Evolutionary conservation across 2,888 invertebrate genomes (phyloP).

Genomic region (Pasiphila rectangulata): DNA sequence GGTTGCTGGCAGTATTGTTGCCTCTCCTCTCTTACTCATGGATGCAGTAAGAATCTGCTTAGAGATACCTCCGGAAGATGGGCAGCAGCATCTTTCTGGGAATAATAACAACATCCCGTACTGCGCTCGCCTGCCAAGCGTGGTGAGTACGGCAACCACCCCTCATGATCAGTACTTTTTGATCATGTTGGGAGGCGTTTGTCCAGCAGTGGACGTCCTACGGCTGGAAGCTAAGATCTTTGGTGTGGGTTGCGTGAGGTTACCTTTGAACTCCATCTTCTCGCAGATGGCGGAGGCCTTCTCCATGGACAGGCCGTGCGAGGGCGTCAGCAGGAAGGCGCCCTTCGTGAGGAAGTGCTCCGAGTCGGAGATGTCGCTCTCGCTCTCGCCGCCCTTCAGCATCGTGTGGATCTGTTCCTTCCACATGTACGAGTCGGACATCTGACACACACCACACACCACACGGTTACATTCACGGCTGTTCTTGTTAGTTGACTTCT

Average conservation of each 20-base stretch:
- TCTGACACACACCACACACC: constrained; percentile 44
- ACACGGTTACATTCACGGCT: not conserved
- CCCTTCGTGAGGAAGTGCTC: constrained; percentile 90
- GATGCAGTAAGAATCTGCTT: no score
- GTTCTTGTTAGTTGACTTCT: no score
- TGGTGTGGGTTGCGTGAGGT: not conserved
- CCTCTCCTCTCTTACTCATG: no score
- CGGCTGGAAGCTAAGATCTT: not conserved
- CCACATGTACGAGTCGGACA: constrained; percentile 78
- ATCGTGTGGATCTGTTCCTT: constrained; percentile 78
- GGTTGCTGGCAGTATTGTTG: no score
- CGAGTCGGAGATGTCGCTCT: constrained; percentile 88
- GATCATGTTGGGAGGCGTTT: no score
- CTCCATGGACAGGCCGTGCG: constrained; percentile 92
- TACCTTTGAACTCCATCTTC: constrained; percentile 89
- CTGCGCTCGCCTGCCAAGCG: no score
- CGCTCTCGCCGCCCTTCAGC: constrained; percentile 87
- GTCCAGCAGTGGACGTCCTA: no score
- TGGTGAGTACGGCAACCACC: no score
- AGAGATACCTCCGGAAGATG: no score
- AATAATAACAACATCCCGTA: no score
- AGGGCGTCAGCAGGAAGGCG: constrained; percentile 91
- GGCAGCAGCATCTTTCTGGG: no score
- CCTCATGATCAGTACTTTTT: no score
- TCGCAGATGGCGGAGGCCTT: constrained; percentile 92